Base-by-base conservation (phyloP, 92 coral and sea anemone genomes). In the Phenganax stokvisi region DNA sequence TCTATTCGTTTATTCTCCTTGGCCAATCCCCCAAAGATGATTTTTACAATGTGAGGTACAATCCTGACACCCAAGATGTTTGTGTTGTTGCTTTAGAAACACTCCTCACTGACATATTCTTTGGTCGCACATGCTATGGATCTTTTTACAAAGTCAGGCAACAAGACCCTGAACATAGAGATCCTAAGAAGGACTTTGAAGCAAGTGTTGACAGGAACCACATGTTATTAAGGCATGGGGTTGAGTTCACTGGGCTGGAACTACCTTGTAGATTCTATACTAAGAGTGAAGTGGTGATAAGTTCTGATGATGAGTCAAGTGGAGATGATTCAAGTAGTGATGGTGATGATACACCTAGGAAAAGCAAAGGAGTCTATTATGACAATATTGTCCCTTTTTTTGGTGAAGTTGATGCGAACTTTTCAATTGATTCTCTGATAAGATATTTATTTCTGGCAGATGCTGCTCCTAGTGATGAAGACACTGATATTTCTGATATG, bases 111-210 rank as follows among this genome's bases (percentile, higher is more conserved):
- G 83, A 79, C 53, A 73, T 54, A 20, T 79, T 79, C 60, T 79
- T 47, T 27, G 69, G 69, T 79, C 83, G 74, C 20, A 47, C 51
- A 79, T 79, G 83, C 54, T 54, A 79, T 37, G 83, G 83, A 29
- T 79, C 83, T 3, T 44, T 79, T 29, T 79, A 79, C 74, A 79
- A 63, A 37, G 83, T 79, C 51, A 60, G 63, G 17, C 83, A 79
- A 17, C 83, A 79, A 63, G 83, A 65, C 47, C 74, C 74, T 4
- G 30, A 63, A 56, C 15, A 2, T 25, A 79, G 27, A 65, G 83
- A 79, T 27, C 83, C 83, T 6, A 52, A 79, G 63, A 79, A 79
- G 30, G 83, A 79, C 65, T 64, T 79, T 64, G 83, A 63, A 79
- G 83, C 83, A 31, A 60, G 73, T 12, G 83, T 79, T 51, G 83